Conservation (phyloP, 2,797 vertebrate species). For the Parauchenoglanis ngamensis region DNA sequence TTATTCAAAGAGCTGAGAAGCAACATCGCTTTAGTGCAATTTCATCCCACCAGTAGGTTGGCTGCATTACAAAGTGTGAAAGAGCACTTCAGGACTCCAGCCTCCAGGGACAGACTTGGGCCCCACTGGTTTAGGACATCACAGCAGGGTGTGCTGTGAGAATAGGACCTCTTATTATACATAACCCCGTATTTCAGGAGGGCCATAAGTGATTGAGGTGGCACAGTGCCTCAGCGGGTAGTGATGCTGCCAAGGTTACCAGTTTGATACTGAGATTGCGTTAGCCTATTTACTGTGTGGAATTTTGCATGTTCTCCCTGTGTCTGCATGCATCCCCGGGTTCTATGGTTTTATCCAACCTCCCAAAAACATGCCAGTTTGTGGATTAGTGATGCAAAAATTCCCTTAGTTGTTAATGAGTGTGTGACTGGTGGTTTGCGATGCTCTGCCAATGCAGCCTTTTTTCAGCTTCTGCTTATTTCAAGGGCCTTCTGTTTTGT, state of each 20-base stretch:
- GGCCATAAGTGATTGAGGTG: not conserved
- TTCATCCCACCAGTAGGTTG: not conserved
- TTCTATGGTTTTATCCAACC: not conserved
- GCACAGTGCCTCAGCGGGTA: not conserved
- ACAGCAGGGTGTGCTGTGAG: slow-evolving; percentile 9
- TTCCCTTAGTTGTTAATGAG: not conserved
- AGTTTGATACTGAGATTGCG: not conserved
- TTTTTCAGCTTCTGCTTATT: not conserved
- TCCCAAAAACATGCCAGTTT: not conserved
- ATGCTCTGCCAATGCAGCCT: not conserved
- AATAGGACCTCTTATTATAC: not conserved
- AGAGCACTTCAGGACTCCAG: not conserved
- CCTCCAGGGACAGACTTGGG: slow-evolving; percentile 3
- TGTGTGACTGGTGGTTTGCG: not conserved
- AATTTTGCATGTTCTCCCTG: not conserved
- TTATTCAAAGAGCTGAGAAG: not conserved
- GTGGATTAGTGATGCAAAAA: not conserved
- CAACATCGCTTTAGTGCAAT: not conserved
- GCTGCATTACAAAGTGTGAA: not conserved
- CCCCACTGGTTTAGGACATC: not conserved
- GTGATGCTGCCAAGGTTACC: not conserved
- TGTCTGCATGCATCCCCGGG: not conserved
- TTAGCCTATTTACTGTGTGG: not conserved
- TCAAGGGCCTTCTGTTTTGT: not conserved
- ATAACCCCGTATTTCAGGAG: not conserved